Conservation (phyloP, 2,797 vertebrate genomes). For the Knipowitschia caucasica region DNA sequence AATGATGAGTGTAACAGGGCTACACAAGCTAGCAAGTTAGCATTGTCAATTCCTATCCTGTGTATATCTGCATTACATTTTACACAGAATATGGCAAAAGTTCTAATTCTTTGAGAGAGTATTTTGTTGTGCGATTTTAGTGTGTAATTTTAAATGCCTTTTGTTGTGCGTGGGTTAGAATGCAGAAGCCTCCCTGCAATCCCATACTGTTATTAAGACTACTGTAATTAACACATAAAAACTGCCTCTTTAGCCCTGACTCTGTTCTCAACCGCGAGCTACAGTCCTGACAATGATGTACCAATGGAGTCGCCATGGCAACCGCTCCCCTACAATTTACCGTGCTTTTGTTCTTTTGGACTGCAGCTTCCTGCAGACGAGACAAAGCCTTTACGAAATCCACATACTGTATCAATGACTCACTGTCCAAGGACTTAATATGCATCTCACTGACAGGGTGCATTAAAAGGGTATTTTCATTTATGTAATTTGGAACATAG, state of each 20-base stretch:
- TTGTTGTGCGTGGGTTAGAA: conserved; percentile 24
- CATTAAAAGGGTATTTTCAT: background rate
- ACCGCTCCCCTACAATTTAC: conserved; percentile 65
- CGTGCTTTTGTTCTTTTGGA: conserved; percentile 60
- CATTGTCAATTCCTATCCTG: no score
- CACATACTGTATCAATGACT: conserved; percentile 5
- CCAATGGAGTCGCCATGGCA: conserved; percentile 68
- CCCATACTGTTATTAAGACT: conserved; percentile 56
- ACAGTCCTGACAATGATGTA: conserved; percentile 40
- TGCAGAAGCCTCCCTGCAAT: conserved; percentile 30
- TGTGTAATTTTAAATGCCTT: background rate
- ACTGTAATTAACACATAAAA: conserved; percentile 62
- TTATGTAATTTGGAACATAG: background rate
- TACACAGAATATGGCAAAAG: no score
- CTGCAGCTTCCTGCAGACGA: conserved; percentile 34
- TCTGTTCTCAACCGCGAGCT: conserved; percentile 14
- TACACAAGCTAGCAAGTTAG: no score
- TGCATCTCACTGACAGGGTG: background rate
- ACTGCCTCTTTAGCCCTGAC: conserved; percentile 25
- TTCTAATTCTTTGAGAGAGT: background rate
- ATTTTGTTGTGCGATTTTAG: background rate
- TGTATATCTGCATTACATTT: no score
- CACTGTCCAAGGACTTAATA: background rate
- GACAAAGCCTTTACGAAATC: conserved; percentile 38
- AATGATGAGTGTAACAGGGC: no score